Conservation (phyloP, 2,797 vertebrate genomes). For the Coregonus suidteri region DNA sequence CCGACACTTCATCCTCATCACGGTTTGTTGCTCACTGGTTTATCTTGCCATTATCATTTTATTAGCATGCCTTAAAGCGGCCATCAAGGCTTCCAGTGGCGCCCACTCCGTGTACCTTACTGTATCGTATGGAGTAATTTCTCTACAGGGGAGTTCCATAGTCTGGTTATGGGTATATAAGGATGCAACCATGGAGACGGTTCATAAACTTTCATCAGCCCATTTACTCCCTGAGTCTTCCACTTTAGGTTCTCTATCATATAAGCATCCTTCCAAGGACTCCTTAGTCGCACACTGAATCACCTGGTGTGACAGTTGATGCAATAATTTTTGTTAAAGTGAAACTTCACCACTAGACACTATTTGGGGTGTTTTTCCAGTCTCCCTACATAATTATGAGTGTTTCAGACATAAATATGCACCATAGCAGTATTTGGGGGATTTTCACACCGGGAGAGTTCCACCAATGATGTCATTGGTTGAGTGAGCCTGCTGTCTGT, state of each 20-base stretch:
- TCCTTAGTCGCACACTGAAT: slow-evolving; percentile 10
- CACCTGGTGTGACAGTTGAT: slow-evolving; percentile 19
- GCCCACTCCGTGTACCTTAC: slow-evolving; percentile 27
- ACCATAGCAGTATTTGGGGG: too few species aligned
- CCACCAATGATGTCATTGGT: too few species aligned
- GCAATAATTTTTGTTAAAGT: neutral
- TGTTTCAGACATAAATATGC: too few species aligned
- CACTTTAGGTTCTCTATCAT: slow-evolving; percentile 21
- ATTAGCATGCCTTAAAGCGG: slow-evolving; percentile 52
- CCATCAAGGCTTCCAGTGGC: slow-evolving; percentile 33
- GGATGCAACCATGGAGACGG: slow-evolving; percentile 34
- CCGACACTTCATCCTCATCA: slow-evolving; percentile 62
- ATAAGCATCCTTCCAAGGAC: slow-evolving; percentile 41
- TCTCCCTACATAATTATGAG: too few species aligned
- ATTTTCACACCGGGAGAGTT: too few species aligned
- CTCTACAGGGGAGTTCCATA: slow-evolving; percentile 42
- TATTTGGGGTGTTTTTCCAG: too few species aligned
- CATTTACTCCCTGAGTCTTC: neutral
- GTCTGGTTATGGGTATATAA: slow-evolving; percentile 35
- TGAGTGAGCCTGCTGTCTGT: too few species aligned
- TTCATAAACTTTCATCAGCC: slow-evolving; percentile 53
- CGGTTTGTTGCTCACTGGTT: slow-evolving; percentile 64
- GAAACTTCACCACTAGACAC: neutral
- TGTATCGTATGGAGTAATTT: slow-evolving; percentile 49
- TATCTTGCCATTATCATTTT: slow-evolving; percentile 67